Percentiles rank a stretch among this genome's conserved stretches.
These are phyloP conservation scores for Denticeps clupeoides DNA, from an alignment of 2,797 vertebrate genomes.

Conservation along the genomic window DNA sequence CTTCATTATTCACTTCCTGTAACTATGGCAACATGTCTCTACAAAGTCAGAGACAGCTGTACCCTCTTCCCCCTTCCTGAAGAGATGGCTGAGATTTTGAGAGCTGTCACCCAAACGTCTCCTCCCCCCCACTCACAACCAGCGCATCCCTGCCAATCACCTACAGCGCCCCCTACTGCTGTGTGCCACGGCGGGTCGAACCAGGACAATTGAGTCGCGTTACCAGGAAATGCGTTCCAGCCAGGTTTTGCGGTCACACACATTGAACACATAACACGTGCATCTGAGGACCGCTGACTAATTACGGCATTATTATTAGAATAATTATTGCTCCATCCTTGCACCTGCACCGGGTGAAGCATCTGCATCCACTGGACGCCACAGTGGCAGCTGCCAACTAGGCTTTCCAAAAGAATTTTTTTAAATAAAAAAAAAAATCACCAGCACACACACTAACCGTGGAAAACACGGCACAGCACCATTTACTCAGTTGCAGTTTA, in stretches of 20 bases:
- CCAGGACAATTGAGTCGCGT: not conserved
- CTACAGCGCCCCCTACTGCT: not conserved
- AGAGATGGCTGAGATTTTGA: slow-evolving; percentile 22
- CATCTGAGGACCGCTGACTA: not conserved
- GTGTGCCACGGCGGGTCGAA: not conserved
- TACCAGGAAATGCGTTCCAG: not conserved
- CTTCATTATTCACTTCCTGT: slow-evolving; percentile 23
- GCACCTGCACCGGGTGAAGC: not conserved
- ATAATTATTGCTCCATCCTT: not conserved
- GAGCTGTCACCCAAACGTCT: slow-evolving; percentile 20
- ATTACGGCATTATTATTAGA: not conserved
- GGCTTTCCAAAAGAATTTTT: too few species aligned
- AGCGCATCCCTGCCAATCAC: not conserved
- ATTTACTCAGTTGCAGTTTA: too few species aligned
- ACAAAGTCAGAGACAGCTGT: slow-evolving; percentile 32
- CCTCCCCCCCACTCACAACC: not conserved
- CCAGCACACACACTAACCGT: too few species aligned
- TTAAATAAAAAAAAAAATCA: too few species aligned
- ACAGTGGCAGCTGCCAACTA: too few species aligned
- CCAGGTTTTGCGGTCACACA: not conserved
- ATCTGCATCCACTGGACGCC: too few species aligned
- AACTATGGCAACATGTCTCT: slow-evolving; percentile 29
- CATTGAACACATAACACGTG: not conserved
- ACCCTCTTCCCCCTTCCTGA: slow-evolving; percentile 31
- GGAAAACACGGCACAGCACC: too few species aligned